Conservation (phyloP, 2,113 vertebrate species). For the Arenaria interpres region DNA sequence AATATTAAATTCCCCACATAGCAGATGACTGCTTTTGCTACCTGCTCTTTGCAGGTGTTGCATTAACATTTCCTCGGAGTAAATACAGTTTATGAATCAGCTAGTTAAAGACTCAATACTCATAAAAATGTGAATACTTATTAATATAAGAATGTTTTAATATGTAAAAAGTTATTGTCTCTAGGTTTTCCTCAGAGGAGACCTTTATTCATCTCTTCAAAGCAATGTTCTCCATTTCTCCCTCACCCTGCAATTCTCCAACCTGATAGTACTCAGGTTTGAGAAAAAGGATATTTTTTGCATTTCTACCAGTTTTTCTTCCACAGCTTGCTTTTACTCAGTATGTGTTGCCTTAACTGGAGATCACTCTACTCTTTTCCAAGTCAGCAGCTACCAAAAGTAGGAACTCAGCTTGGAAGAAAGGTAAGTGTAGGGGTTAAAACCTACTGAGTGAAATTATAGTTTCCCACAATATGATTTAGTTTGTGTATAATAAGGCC, state of each 20-base stretch:
- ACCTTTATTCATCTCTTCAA: neutral
- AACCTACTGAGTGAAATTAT: neutral
- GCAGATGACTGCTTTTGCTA: neutral
- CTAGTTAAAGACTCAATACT: neutral
- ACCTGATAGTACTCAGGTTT: neutral
- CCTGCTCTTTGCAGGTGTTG: neutral
- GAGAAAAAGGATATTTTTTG: neutral
- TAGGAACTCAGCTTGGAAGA: neutral
- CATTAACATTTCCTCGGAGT: neutral
- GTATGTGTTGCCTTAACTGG: neutral
- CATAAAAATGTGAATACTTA: neutral
- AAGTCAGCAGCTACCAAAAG: neutral
- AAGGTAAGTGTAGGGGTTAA: neutral
- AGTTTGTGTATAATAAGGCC: neutral
- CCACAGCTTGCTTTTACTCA: neutral
- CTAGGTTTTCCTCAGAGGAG: neutral
- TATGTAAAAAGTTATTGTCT: neutral
- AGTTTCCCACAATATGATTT: neutral
- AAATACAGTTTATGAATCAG: neutral
- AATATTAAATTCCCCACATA: neutral
- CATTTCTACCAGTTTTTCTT: neutral
- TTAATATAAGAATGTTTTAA: neutral
- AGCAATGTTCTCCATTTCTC: neutral
- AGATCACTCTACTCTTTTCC: neutral
- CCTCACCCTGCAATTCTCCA: neutral